Conservation (phyloP, 1,140 invertebrate genomes). For the Onthophagus taurus region DNA sequence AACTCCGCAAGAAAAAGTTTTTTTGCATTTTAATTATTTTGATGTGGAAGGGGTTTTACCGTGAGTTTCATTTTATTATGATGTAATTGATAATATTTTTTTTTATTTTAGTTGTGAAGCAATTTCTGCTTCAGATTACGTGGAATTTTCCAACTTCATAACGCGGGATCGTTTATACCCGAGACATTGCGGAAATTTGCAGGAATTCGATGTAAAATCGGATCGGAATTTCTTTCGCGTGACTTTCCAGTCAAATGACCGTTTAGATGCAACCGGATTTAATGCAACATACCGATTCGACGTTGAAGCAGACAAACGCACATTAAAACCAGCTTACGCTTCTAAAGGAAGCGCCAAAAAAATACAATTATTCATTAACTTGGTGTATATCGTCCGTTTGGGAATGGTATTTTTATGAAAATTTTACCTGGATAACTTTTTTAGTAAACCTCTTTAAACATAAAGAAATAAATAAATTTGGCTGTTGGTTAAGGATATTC, state of each 20-base stretch:
- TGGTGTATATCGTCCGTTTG: no score
- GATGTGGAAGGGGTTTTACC: slow-evolving; percentile 84
- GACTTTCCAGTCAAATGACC: slow-evolving; percentile 87
- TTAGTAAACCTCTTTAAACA: no score
- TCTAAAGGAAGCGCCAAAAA: background rate
- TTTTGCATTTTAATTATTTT: slow-evolving; percentile 81
- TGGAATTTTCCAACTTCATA: slow-evolving; percentile 91
- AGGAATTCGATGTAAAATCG: slow-evolving; percentile 71
- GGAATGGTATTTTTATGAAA: no score
- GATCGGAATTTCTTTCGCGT: slow-evolving; percentile 90
- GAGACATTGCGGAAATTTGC: slow-evolving; percentile 75
- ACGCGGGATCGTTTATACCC: slow-evolving; percentile 74
- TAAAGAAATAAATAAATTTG: no score
- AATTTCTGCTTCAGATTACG: slow-evolving; percentile 80
- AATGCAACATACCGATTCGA: slow-evolving; percentile 79
- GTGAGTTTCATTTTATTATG: slow-evolving; percentile 60
- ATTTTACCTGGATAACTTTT: no score
- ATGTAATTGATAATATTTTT: no score
- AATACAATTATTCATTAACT: background rate
- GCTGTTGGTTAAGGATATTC: no score
- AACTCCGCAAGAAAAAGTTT: slow-evolving; percentile 65
- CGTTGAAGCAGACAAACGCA: slow-evolving; percentile 30
- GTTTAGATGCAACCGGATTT: slow-evolving; percentile 88
- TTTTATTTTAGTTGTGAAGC: slow-evolving; percentile 87
- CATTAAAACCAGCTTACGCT: slow-evolving; percentile 18